Evolutionary conservation across 2,888 invertebrate species (phyloP), one percentile per base, ranked within the genome.

Genomic region (Dynastes hyllus): DNA sequence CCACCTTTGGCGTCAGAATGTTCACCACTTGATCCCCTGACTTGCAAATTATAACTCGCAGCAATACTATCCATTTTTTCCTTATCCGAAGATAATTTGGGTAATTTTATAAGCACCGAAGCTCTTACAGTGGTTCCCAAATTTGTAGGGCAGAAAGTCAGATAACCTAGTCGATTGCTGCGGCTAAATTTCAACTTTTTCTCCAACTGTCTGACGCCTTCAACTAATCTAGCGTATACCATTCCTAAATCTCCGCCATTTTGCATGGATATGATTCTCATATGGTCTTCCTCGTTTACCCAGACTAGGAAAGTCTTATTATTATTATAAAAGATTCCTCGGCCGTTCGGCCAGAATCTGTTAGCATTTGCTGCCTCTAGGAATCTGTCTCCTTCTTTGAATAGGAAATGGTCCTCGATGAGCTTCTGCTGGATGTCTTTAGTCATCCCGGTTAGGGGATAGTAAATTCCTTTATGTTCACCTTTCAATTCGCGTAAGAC

Each of bases 281-380:
- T 93, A 90, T 98, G 98, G 92, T 98, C 98, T 90, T 98, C 98
- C 90, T 98, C 98, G 88, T 98, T 98, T 90, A 96, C 94, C 98
- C 98, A 98, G 83, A 98, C 95, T 89, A 97, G 91, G 94, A 98
- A 98, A 83, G 97, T 97, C 92, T 98, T 98, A 90, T 93, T 93
- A 88, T 96, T 95, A 88, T 98, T 98, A 92, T 96, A 96, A 93
- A 93, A 98, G 91, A 98, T 98, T 86, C 98, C 98, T 89, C 98
- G 95, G 32, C 93, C 92, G 81, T 93, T 92, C 83, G 98, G 98
- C 98, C 98, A 99, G 92, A 92, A 98, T 83, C 79, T 67, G 50
- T 78, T 79, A 22, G 81, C 53, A 45, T 81, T 97, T 84, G 97
- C 97, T 1, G 96, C 93, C 91, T 96, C 94, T 86, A 97, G 92